Base-by-base conservation (phyloP, 2,797 vertebrate species). In the Manis crassicaudata region DNA sequence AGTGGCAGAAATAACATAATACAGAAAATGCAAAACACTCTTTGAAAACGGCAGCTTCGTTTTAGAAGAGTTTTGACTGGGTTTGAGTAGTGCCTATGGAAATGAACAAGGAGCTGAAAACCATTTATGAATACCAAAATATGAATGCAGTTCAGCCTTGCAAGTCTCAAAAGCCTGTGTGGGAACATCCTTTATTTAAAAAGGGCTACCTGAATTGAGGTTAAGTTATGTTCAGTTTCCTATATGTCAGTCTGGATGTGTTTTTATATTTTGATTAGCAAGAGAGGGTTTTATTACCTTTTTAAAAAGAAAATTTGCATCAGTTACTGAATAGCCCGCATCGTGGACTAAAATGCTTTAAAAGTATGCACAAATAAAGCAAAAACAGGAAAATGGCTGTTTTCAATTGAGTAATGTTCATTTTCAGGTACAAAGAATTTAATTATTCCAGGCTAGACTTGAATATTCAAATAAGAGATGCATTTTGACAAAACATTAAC, bases 251-350 rank as follows among this genome's bases (percentile, higher is more conserved):
- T 93, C 92, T 95, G 87, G 86, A 72, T 97, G 76, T 85, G 93
- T 96, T 96, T 97, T 97, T 97, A 92, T 95, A 95, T 94, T 96
- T 96, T 97, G 68, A 95, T 97, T 93, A 95, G 93, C 96, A 92
- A 97, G 97, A 96, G 95, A 73, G 83, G 77, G 92, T 97, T 96
- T 97, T 96, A 68, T 97, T 95, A 97, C 84, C 63, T 94, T 97
- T 97, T 77, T 80, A 75, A 92, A 81, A 92, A 86, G 87, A 97
- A 97, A 97, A 97, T 97, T 96, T 97, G 95, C 97, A 96, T 97
- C 91, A 77, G 89, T 96, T 96, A 90, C 93, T 96, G 95, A 97
- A 97, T 96, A 96, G 93, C 81, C 82, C 82, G 88, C 95, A 96
- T 95, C 63, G 65, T 88, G 73, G 88, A 86, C 95, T 92, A 93